A percentile compares a stretch with the other conserved stretches of the same genome.
These are phyloP conservation scores for Acrobasis consociella DNA, from an alignment of 2,888 invertebrate species.

Conservation along the genomic window DNA sequence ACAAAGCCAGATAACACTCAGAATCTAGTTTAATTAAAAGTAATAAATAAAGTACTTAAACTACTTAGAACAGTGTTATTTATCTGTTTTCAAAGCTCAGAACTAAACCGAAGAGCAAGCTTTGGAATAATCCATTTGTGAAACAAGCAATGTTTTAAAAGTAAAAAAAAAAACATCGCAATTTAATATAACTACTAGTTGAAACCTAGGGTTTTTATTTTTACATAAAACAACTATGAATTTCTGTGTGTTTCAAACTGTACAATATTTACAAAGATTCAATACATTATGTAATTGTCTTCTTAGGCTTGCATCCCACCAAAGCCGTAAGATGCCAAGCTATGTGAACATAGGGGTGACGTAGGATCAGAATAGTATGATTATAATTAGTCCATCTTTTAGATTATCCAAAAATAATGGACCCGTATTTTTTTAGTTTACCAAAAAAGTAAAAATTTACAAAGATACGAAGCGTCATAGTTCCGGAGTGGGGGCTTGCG, in stretches of 20 bases:
- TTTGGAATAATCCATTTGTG: neutral
- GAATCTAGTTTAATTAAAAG: neutral
- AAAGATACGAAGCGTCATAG: too few relatives aligned
- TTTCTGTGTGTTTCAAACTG: too few relatives aligned
- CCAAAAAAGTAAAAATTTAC: too few relatives aligned
- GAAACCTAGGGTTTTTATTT: neutral
- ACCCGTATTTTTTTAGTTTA: too few relatives aligned
- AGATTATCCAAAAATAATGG: too few relatives aligned
- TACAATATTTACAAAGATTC: too few relatives aligned
- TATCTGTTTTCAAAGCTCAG: slow-evolving; percentile 50
- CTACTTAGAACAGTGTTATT: slow-evolving; percentile 28
- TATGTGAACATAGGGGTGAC: too few relatives aligned
- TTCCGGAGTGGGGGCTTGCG: too few relatives aligned
- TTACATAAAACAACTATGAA: neutral
- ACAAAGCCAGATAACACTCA: neutral
- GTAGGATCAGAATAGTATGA: too few relatives aligned
- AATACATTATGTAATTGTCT: too few relatives aligned
- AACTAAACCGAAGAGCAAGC: slow-evolving; percentile 36
- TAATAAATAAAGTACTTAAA: neutral
- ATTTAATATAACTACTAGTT: too few relatives aligned
- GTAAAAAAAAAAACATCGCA: neutral
- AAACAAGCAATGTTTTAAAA: neutral
- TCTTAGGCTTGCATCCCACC: neutral
- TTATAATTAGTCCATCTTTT: too few relatives aligned
- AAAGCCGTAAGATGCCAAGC: neutral